Percentiles rank a stretch among this genome's conserved stretches.
These are phyloP conservation scores for Scaptomyza reducta DNA, from an alignment of 2,888 invertebrate genomes.

Conservation along the genomic window DNA sequence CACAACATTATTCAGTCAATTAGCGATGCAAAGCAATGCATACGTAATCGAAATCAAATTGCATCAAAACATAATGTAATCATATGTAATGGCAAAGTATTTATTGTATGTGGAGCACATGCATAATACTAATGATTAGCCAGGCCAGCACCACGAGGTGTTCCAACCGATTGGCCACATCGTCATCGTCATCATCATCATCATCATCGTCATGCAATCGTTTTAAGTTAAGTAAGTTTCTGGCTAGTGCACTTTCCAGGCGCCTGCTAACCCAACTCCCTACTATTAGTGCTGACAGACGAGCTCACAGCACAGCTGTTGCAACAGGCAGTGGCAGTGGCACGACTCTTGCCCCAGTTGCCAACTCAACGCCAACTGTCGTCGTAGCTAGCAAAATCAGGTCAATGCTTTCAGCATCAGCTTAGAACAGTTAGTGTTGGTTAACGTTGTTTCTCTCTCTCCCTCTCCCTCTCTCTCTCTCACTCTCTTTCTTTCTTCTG, in stretches of 20 bases:
- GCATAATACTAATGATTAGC: constrained; percentile 7
- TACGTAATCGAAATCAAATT: constrained; percentile 4
- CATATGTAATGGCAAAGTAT: constrained; percentile 22
- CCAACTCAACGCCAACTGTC: constrained; percentile 61
- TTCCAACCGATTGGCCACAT: constrained; percentile 40
- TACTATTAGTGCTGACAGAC: background rate
- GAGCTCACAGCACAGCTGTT: constrained; percentile 1
- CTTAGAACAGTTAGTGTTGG: constrained; percentile 37
- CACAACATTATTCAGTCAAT: constrained; percentile 23
- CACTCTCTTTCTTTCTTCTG: background rate
- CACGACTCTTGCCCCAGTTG: constrained; percentile 51
- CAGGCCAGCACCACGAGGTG: background rate
- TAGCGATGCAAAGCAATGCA: constrained; percentile 20
- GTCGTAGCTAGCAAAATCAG: constrained; percentile 51
- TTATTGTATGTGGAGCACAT: constrained; percentile 2
- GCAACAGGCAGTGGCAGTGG: constrained; percentile 1
- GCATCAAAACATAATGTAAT: constrained; percentile 9
- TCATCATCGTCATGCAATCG: constrained; percentile 13
- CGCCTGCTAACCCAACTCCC: constrained; percentile 30
- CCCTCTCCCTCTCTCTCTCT: constrained; percentile 4
- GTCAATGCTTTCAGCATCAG: constrained; percentile 62
- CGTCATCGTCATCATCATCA: constrained; percentile 14
- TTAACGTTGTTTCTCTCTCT: constrained; percentile 4
- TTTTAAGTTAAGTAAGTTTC: constrained; percentile 17
- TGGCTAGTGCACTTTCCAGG: background rate